phyloP scores from a whole-genome alignment of 1,140 invertebrate genomes.

The Panagrolaimus sp. region DNA sequence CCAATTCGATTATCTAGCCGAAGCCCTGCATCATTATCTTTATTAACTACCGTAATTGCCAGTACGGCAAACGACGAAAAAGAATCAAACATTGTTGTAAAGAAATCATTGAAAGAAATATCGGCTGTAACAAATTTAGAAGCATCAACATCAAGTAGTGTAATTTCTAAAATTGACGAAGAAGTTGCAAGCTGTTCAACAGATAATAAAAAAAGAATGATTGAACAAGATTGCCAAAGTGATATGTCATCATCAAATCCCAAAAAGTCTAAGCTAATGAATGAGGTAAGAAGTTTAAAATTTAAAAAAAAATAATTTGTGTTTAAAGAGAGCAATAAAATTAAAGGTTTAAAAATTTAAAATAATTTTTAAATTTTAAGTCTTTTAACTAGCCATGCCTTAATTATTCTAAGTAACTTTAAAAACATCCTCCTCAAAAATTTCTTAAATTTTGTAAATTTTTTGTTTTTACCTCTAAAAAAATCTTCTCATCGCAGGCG shows the following conservation, averaged over 20 bases:
- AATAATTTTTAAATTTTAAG: too few relatives aligned
- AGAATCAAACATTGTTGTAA: not conserved
- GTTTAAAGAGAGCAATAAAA: too few relatives aligned
- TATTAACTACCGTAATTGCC: slow-evolving; percentile 1
- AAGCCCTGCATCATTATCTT: slow-evolving; percentile 7
- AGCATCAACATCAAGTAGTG: too few relatives aligned
- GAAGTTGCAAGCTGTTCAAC: not conserved
- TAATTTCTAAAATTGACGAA: slow-evolving; percentile 3
- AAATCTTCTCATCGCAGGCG: too few relatives aligned
- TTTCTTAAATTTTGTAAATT: too few relatives aligned
- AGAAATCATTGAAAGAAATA: not conserved
- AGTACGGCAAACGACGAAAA: not conserved
- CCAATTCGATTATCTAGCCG: slow-evolving; percentile 10
- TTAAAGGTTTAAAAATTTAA: too few relatives aligned
- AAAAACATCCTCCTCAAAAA: too few relatives aligned
- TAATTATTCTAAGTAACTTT: too few relatives aligned
- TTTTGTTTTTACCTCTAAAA: too few relatives aligned
- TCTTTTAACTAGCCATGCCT: too few relatives aligned
- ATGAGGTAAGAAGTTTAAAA: slow-evolving; percentile 8
- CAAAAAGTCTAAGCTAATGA: not conserved
- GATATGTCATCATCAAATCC: not conserved
- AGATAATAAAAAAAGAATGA: slow-evolving; percentile 4
- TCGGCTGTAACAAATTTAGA: not conserved
- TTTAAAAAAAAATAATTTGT: too few relatives aligned
- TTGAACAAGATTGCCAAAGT: not conserved